phyloP scores from a whole-genome alignment of 2,113 vertebrate genomes.

The sheep (Ovis aries) region DNA sequence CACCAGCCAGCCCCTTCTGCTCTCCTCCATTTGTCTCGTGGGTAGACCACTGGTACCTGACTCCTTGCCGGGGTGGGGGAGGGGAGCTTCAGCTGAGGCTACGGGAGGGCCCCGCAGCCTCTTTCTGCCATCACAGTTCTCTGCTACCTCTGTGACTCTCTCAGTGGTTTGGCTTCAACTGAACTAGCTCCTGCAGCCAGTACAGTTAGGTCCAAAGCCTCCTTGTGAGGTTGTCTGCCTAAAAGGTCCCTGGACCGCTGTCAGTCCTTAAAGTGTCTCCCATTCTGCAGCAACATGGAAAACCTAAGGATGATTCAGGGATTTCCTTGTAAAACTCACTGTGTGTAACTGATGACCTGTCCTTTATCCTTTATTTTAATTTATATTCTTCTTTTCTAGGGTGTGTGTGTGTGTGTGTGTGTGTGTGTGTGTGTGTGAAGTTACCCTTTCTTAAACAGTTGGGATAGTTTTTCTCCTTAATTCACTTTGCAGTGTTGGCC shows the following conservation, averaged over 20 bases:
- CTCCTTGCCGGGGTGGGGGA: background rate
- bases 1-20: background rate
- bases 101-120: accelerated
- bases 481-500: background rate
- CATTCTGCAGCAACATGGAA: background rate
- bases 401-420: too few relatives aligned
- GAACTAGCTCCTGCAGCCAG: background rate
- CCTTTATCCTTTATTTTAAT: background rate
- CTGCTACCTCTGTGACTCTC: background rate
- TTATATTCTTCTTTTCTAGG: background rate
- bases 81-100: background rate
- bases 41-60: background rate
- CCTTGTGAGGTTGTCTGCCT: background rate
- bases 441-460: background rate
- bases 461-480: background rate
- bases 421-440: too few relatives aligned
- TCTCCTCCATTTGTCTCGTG: background rate
- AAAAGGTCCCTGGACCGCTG: background rate
- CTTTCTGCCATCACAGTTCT: background rate
- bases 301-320: background rate
- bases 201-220: background rate
- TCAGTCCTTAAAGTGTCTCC: background rate
- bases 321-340: background rate
- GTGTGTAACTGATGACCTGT: background rate
- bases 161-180: background rate